These are phyloP conservation scores for Biston betularia DNA, from an alignment of 2,888 invertebrate species.

Conservation along the genomic window DNA sequence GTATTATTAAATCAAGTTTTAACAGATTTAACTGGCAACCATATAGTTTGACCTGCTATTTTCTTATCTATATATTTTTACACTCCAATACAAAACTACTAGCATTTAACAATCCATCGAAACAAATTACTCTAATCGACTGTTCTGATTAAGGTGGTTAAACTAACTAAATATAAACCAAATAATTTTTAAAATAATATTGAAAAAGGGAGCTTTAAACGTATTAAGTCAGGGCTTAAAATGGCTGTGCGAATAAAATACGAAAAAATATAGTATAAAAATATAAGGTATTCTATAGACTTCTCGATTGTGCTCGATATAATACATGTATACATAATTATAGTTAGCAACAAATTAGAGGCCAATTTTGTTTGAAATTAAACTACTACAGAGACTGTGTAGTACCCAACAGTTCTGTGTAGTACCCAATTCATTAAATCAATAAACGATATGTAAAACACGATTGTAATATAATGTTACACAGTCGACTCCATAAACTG, in stretches of 20 bases:
- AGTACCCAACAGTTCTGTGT: no score
- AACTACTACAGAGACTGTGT: slow-evolving; percentile 2
- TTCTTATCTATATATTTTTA: no score
- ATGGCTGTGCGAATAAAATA: slow-evolving; percentile 42
- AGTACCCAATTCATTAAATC: neutral
- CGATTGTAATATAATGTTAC: no score
- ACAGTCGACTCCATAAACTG: no score
- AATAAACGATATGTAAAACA: no score
- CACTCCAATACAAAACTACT: no score
- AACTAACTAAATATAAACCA: neutral
- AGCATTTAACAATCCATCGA: neutral
- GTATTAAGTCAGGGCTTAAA: slow-evolving; percentile 30
- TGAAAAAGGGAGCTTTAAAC: slow-evolving; percentile 19
- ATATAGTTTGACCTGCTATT: no score
- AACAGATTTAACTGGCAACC: neutral
- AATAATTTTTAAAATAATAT: neutral
- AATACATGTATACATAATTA: neutral
- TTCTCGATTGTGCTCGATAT: slow-evolving; percentile 53
- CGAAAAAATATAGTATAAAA: slow-evolving; percentile 34
- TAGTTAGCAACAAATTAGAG: slow-evolving; percentile 54
- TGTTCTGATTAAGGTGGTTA: no score
- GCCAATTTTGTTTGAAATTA: slow-evolving; percentile 38
- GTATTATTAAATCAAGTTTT: no score
- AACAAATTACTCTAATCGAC: no score
- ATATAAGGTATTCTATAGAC: slow-evolving; percentile 31